phyloP scores from a whole-genome alignment of 1,140 invertebrate species.

The Drosophila aff. region DNA sequence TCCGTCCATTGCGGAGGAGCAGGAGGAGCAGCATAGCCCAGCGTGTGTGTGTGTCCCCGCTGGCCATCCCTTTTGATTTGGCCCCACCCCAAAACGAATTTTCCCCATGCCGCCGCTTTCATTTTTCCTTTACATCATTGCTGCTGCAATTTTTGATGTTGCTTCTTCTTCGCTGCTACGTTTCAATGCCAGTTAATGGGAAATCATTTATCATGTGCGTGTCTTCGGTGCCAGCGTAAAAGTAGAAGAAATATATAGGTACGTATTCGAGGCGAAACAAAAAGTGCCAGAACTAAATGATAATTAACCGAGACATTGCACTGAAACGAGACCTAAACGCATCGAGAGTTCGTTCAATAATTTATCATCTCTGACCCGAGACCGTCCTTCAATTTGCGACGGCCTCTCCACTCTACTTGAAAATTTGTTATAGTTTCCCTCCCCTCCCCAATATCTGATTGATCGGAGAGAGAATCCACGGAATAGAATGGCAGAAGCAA shows the following conservation, averaged over 20 bases:
- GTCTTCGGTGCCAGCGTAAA: conserved; percentile 28
- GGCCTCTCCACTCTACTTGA: conserved; percentile 35
- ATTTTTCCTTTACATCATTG: conserved; percentile 26
- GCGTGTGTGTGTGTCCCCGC: conserved; percentile 7
- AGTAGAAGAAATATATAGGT: conserved; percentile 2
- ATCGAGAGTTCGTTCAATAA: conserved; percentile 20
- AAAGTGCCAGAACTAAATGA: conserved; percentile 82
- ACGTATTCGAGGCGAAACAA: conserved; percentile 38
- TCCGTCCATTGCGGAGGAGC: conserved; percentile 8
- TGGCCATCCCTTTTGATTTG: conserved; percentile 22
- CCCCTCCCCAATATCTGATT: conserved; percentile 6
- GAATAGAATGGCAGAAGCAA: conserved; percentile 2
- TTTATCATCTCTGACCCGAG: conserved; percentile 46
- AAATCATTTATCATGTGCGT: conserved; percentile 83
- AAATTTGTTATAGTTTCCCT: conserved; percentile 49
- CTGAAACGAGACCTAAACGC: conserved; percentile 18
- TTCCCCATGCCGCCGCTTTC: neutral
- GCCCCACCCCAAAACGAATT: conserved; percentile 5
- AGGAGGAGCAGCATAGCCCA: neutral
- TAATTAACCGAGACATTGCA: conserved; percentile 63
- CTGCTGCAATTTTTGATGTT: conserved; percentile 52
- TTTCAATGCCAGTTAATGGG: conserved; percentile 79
- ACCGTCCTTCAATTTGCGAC: conserved; percentile 26
- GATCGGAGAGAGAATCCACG: conserved; percentile 14
- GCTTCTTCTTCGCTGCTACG: conserved; percentile 34